phyloP scores from a whole-genome alignment of 2,113 vertebrate species.

The Neodontobutis hainanensis region DNA sequence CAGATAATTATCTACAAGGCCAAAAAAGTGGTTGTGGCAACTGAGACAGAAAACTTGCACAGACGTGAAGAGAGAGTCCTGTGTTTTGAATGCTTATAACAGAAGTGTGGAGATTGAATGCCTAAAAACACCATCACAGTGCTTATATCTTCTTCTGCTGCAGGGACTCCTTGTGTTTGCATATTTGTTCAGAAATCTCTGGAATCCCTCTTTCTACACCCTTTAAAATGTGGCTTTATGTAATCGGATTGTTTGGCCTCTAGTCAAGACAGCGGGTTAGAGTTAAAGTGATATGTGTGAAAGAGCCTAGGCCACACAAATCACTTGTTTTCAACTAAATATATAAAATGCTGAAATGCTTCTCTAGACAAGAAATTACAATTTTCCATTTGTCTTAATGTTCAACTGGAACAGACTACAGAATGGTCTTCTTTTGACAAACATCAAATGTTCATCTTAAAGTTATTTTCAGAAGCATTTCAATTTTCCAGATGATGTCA shows the following conservation, averaged over 20 bases:
- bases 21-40: constrained; percentile 18
- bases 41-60: constrained; percentile 40
- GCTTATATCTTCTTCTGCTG: constrained; percentile 21
- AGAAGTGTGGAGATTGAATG: constrained; percentile 2
- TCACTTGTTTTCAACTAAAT: not conserved
- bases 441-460: constrained; percentile 23
- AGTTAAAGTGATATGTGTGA: not conserved
- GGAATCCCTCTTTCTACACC: constrained; percentile 4
- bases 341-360: not conserved
- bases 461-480: not conserved
- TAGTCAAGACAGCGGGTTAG: constrained; percentile 4
- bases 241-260: constrained; percentile 10
- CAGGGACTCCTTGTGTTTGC: constrained; percentile 31
- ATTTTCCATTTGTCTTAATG: not conserved
- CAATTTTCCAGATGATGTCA: not conserved
- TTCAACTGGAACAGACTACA: not conserved
- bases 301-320: not conserved
- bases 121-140: constrained; percentile 12
- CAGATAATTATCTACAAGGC: constrained; percentile 22
- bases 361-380: not conserved
- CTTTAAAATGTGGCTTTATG: constrained; percentile 8
- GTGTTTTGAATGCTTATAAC: constrained; percentile 31
- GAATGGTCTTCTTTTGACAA: not conserved
- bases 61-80: constrained; percentile 50
- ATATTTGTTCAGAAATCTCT: constrained; percentile 26